Evolutionary conservation across 2,888 invertebrate species (phyloP).

Genomic region (Mythimna ferrago): DNA sequence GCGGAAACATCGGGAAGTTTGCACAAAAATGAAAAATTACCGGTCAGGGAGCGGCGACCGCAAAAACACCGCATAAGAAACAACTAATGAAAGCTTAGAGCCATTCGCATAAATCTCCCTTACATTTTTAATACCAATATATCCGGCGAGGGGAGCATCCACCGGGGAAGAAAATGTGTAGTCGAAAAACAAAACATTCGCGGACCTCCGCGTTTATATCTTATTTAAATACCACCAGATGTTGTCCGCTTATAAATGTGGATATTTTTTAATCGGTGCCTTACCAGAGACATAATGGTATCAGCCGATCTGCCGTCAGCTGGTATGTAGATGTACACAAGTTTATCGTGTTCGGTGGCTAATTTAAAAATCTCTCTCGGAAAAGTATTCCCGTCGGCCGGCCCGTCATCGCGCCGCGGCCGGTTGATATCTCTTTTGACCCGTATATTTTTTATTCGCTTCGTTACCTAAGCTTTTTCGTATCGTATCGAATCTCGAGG

Average conservation of each 20-base stretch:
- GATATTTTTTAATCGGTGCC: conserved; percentile 89
- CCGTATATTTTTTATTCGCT: conserved; percentile 86
- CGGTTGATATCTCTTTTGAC: conserved; percentile 88
- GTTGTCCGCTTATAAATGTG: conserved; percentile 88
- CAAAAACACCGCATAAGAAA: conserved; percentile 89
- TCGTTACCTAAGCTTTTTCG: conserved; percentile 89
- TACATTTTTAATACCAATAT: conserved; percentile 91
- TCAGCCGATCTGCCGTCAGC: conserved; percentile 89
- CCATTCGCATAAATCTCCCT: conserved; percentile 91
- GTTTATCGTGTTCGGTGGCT: conserved; percentile 87
- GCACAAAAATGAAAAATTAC: conserved; percentile 90
- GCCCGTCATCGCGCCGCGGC: conserved; percentile 79
- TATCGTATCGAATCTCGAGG: conserved; percentile 88
- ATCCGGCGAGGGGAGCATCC: conserved; percentile 87
- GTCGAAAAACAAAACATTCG: conserved; percentile 85
- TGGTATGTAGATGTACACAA: conserved; percentile 87
- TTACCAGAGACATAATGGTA: conserved; percentile 90
- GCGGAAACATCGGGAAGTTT: conserved; percentile 86
- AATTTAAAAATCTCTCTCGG: conserved; percentile 85
- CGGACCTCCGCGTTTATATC: conserved; percentile 88
- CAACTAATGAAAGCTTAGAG: conserved; percentile 91
- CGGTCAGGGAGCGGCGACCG: conserved; percentile 90
- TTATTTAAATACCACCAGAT: conserved; percentile 90
- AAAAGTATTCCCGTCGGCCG: conserved; percentile 75
- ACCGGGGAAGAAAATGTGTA: conserved; percentile 81